Base-by-base conservation (phyloP, 2,797 vertebrate species). In the Pipistrellus pygmaeus region DNA sequence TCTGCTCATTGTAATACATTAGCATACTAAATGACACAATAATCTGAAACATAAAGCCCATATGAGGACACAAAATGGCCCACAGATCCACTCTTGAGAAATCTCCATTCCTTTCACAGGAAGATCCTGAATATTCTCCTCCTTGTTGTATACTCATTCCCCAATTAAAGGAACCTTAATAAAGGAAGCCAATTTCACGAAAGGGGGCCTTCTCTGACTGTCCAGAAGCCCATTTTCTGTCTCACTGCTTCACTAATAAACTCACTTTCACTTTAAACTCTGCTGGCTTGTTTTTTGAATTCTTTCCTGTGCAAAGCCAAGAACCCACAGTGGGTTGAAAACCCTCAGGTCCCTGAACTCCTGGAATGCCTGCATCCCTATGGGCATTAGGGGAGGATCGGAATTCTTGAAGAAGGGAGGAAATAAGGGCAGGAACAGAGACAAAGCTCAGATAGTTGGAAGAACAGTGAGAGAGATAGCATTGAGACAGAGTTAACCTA, bases 351-450 rank as follows among this genome's bases (percentile, higher is more conserved):
- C 32, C 32, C 51, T 78, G 75, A 23, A 35, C 4, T 32, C 7
- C 32, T 77, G 21, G 51, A 35, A 35, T 77, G 12, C 32, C n/a
- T 77, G n/a, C n/a, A 35, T 35, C 75, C 23, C 51, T 35, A 2
- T 12, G 55, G 18, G 30, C 8, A 1, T 69, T 68, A 32, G 27
- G 30, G 7, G 14, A 90, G 7, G 46, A 48, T 0, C 53, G 53
- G 35, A 60, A 66, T 69, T 90, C 38, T 90, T 81, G 35, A 20
- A 41, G 53, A 57, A 93, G 53, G 8, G 15, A 92, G n/a, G 11
- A 77, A 51, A 81, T 77, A 25, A 85, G 80, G 51, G 62, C 30
- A 80, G 64, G 92, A 60, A 85, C 53, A 89, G 38, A 80, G 8
- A 27, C 23, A 68, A 82, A 80, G 9, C 23, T 53, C 44, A 0